Evolutionary conservation across 2,113 vertebrate species (phyloP), one percentile per base, ranked within the genome.

Genomic region (Calidris pugnax): DNA sequence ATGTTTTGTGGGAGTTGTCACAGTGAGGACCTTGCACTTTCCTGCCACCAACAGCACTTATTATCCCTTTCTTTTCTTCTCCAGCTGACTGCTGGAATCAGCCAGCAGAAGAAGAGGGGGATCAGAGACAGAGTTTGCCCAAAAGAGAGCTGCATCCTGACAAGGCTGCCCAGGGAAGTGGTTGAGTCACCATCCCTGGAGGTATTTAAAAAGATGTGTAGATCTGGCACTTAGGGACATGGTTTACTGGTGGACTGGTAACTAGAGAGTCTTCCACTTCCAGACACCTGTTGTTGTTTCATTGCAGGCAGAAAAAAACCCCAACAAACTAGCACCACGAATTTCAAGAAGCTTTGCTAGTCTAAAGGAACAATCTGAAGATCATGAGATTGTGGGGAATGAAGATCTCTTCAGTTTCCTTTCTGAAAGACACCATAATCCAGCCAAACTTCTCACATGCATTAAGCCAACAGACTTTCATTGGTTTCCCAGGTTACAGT

Each of bases 401-500:
- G 69, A 74, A 84, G 33, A 45, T 39, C 60, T 94, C 23, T 59
- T 85, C 67, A 50, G 18, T 55, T 79, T 90, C 41, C 33, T 66
- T 91, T 41, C 50, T 60, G 62, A 86, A 92, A 76, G 41, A 72
- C 22, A 47, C 41, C 57, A 82, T 89, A 89, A 95, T 95, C 73
- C 82, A 85, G 32, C 32, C 51, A 62, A 89, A 57, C 6, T 12
- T 81, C 67, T 92, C 53, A 48, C 32, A 60, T 47, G 55, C 62
- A 82, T 66, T 75, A 69, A 92, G 50, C 45, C 47, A 84, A 37
- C 41, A 79, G 88, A 26, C 37, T 81, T 67, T 55, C 67, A 32
- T 62, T 90, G 79, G 89, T 95, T 97, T 95, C 94, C 95, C 93
- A 71, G 92, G 85, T 92, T 94, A 93, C 86, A 81, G 73, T 91